Evolutionary conservation across 2,113 vertebrate genomes (phyloP), one percentile per base, ranked within the genome.

Genomic region (Pontoporia blainvillei): DNA sequence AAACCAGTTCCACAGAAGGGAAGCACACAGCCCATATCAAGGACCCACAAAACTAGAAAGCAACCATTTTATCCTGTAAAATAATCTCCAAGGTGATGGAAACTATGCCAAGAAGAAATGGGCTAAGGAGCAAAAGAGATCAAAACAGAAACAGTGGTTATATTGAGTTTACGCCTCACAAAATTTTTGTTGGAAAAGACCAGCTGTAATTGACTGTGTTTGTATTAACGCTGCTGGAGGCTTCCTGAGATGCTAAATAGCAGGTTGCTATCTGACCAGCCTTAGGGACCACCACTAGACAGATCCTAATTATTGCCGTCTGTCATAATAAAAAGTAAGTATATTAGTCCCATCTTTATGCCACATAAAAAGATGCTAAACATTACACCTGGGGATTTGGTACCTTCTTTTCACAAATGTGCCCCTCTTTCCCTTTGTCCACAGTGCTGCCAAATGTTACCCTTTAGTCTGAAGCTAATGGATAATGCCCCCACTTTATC

Each of bases 401-500:
- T 59, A 29, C 20, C 54, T 95, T 85, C 71, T 97, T 86, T 90
- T 79, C 72, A 94, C 79, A 81, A 92, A 84, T 90, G 44, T 31
- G 41, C 36, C 69, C n/a, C 64, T 90, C 31, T 73, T 84, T 82
- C 62, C 72, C 57, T 94, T 69, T 44, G 85, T 67, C 95, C 67
- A 59, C 57, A 44, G 75, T 17, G 34, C 66, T 93, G 39, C 90
- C 62, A 82, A 78, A 93, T 89, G 79, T 61, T 78, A 34, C 49
- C 66, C 83, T 85, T 67, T 69, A 17, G 86, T 91, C 92, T 83
- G 59, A 83, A 71, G 93, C 73, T 94, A 95, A 96, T 96, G 97
- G 82, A 62, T 86, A 62, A 46, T n/a, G 79, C 73, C 44, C 83
- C 86, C 3, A 76, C 73, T 90, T 86, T 8, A 5, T 94, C 91